Evolutionary conservation across 2,888 invertebrate species (phyloP).

Genomic region (Torymus auratus): DNA sequence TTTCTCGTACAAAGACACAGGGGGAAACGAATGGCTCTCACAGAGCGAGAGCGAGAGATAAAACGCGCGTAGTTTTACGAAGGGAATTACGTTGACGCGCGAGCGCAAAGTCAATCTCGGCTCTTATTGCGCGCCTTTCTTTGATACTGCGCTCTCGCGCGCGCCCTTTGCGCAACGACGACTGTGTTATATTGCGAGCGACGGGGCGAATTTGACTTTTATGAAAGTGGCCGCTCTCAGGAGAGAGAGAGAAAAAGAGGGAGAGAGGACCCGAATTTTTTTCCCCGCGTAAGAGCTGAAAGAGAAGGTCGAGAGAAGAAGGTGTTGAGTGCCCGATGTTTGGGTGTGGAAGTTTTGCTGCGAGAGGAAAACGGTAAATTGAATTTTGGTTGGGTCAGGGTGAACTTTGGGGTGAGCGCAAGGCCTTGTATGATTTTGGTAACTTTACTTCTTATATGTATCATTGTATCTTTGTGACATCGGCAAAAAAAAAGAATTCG

Average conservation of each 20-base stretch:
- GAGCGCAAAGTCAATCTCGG: conserved; percentile 38
- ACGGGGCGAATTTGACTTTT: conserved; percentile 21
- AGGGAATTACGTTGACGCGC: conserved; percentile 5
- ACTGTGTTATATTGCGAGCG: conserved; percentile 7
- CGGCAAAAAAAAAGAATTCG: too few relatives aligned
- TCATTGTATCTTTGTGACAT: too few relatives aligned
- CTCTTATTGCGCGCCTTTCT: conserved; percentile 34
- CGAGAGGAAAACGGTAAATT: not conserved
- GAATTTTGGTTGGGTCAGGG: too few relatives aligned
- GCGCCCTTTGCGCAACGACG: not conserved
- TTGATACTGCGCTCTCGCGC: conserved; percentile 15
- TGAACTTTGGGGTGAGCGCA: too few relatives aligned
- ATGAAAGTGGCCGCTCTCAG: conserved; percentile 7
- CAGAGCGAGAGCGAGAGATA: not conserved
- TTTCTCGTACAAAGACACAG: not conserved
- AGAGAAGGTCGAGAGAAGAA: too few relatives aligned
- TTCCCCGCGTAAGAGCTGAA: too few relatives aligned
- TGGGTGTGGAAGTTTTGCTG: not conserved
- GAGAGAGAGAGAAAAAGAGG: too few relatives aligned
- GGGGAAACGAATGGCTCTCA: not conserved
- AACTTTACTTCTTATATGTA: too few relatives aligned
- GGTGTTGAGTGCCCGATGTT: too few relatives aligned
- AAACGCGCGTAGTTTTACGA: not conserved
- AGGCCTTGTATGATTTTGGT: too few relatives aligned
- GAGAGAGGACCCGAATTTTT: too few relatives aligned